Evolutionary conservation across 2,888 invertebrate species (phyloP).

Genomic region (Tiphia femorata): DNA sequence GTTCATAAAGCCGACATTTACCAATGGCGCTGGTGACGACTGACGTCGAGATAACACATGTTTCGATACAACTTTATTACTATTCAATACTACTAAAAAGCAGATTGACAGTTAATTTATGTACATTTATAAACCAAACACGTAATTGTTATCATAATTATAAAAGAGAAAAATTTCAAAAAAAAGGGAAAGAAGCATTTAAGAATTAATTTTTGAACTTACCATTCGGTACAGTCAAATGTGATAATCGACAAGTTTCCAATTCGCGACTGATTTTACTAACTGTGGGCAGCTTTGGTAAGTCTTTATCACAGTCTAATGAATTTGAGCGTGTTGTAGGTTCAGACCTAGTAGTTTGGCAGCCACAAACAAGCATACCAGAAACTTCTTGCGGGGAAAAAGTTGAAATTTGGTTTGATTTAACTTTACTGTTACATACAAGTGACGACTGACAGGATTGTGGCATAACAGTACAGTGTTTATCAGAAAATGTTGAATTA

Average conservation of each 20-base stretch:
- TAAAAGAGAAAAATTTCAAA: background rate
- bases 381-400: conserved; percentile 33
- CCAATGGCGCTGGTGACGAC: conserved; percentile 51
- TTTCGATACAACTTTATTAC: conserved; percentile 52
- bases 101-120: conserved; percentile 2
- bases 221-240: conserved; percentile 60
- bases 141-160: background rate
- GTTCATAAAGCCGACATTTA: conserved; percentile 38
- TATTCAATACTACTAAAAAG: conserved; percentile 53
- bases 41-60: conserved; percentile 52
- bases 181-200: too few relatives aligned
- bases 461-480: conserved; percentile 27
- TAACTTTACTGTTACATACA: conserved; percentile 24
- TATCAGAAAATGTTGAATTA: conserved; percentile 41
- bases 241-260: conserved; percentile 43
- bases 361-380: conserved; percentile 32
- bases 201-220: too few relatives aligned
- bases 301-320: conserved; percentile 57
- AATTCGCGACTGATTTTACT: conserved; percentile 39
- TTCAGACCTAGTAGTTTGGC: conserved; percentile 53
- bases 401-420: conserved; percentile 24
- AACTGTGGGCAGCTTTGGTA: conserved; percentile 34
- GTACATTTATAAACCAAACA: background rate
- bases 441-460: conserved; percentile 33
- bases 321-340: conserved; percentile 61